Base-by-base conservation (phyloP, 2,113 vertebrate genomes). In the Dendrocopos noguchii region DNA sequence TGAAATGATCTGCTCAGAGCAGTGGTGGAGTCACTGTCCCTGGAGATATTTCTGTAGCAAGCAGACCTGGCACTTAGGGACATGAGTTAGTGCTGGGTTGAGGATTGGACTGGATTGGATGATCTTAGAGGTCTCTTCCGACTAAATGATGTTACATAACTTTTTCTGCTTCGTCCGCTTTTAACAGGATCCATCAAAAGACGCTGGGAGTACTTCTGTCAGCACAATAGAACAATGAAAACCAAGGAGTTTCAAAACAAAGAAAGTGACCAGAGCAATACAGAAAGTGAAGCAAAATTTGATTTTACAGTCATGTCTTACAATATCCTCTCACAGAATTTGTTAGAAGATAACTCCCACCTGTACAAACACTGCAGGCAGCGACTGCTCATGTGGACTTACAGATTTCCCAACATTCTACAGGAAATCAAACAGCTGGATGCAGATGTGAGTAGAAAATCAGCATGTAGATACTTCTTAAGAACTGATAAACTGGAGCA, bases 291-390 rank as follows among this genome's bases (percentile, higher is more conserved):
- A 64, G 15, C 91, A 81, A 92, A 91, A 12, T 99, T 99, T 94
- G 98, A 99, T 95, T 99, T 99, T 94, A 98, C 98, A 2, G 98
- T 99, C 73, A 98, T 99, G 98, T 99, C 99, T 65, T 99, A 99
- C 97, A 99, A 99, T 91, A 99, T 99, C 93, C 98, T 99, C 90
- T 98, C 99, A 6, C 99, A 99, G 96, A 98, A 99, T 70, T 98
- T 99, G 66, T 96, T 99, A 94, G 98, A 98, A 88, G 98, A 98
- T 95, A 99, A 99, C 79, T 92, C 93, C 12, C 98, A 99, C 90
- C 98, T 99, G 83, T 99, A 99, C 94, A 97, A 56, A 68, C 99
- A 99, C 96, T 99, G 99, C 90, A 91, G 94, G 64, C 97, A 98
- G 8, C 85, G 66, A 3, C 25, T 99, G 14, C 94, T 99, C 52